phyloP scores from a whole-genome alignment of 2,113 vertebrate species.

The Pelvicachromis taeniatus region DNA sequence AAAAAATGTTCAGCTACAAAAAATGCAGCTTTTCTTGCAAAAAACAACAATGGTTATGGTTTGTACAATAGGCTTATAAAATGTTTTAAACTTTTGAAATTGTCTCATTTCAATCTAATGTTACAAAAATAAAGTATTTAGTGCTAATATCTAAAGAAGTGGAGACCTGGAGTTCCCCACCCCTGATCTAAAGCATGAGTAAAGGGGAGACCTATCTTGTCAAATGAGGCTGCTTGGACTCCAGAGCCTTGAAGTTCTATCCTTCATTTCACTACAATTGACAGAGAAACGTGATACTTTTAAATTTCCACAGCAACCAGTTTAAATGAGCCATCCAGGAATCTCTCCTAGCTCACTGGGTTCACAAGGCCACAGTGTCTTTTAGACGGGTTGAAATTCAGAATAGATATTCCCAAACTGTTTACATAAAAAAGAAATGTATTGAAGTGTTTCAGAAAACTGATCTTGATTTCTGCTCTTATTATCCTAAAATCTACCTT shows the following conservation, averaged over 20 bases:
- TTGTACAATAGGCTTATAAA: background rate
- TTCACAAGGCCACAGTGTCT: background rate
- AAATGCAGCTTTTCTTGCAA: background rate
- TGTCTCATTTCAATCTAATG: background rate
- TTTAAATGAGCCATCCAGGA: conserved; percentile 17
- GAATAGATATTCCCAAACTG: background rate
- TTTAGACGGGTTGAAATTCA: background rate
- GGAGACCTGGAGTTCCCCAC: background rate
- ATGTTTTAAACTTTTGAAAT: background rate
- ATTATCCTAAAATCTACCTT: conserved; percentile 48
- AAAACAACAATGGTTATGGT: background rate
- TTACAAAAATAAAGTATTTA: background rate
- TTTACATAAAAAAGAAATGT: conserved; percentile 8
- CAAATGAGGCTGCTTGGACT: background rate
- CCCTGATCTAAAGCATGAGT: background rate
- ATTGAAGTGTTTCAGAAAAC: background rate
- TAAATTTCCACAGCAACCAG: background rate
- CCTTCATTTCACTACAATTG: conserved; percentile 6
- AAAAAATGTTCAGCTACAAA: background rate
- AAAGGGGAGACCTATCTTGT: background rate
- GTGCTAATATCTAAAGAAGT: background rate
- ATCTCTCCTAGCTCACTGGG: conserved; percentile 10
- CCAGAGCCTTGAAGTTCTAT: background rate
- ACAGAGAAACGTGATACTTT: conserved; percentile 12
- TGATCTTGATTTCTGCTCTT: conserved; percentile 33